Evolutionary conservation across 2,113 vertebrate genomes (phyloP).

Genomic region (Neogobius melanostomus): DNA sequence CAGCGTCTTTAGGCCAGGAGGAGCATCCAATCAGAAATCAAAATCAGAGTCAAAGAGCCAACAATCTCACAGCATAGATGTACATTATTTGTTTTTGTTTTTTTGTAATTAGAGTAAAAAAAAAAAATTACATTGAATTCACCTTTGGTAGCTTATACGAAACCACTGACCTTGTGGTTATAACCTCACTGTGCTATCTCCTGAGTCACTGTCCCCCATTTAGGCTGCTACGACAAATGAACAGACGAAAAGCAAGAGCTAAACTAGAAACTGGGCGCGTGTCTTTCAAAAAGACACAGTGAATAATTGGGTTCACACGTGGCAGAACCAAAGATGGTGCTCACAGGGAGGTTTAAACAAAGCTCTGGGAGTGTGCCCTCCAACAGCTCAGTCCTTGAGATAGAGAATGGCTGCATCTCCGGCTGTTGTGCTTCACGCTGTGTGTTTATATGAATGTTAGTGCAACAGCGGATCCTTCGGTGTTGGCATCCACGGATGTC

Average conservation of each 20-base stretch:
- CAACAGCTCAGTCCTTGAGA: constrained; percentile 6
- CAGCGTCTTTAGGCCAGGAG: background rate
- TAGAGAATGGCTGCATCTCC: constrained; percentile 5
- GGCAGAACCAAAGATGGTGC: constrained; percentile 3
- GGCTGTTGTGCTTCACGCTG: constrained; percentile 9
- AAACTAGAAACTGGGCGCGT: background rate
- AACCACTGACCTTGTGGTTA: background rate
- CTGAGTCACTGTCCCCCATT: background rate
- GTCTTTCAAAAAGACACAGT: background rate
- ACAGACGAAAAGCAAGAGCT: background rate
- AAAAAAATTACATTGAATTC: too few species aligned
- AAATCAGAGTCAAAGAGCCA: background rate
- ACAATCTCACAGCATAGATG: background rate
- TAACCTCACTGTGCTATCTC: background rate
- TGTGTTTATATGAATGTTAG: constrained; percentile 6
- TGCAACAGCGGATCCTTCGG: background rate
- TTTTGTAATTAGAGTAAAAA: too few species aligned
- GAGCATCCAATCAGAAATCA: background rate
- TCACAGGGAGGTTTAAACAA: constrained; percentile 1
- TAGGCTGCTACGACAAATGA: background rate
- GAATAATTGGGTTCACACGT: constrained; percentile 6
- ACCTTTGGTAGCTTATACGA: too few species aligned
- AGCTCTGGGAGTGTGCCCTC: background rate
- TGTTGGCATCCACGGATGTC: constrained; percentile 19
- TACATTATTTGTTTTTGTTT: too few species aligned